A percentile compares a stretch with the other conserved stretches of the same genome.
These are phyloP conservation scores for Phenacoccus solenopsis DNA, from an alignment of 1,140 invertebrate genomes.

Conservation along the genomic window DNA sequence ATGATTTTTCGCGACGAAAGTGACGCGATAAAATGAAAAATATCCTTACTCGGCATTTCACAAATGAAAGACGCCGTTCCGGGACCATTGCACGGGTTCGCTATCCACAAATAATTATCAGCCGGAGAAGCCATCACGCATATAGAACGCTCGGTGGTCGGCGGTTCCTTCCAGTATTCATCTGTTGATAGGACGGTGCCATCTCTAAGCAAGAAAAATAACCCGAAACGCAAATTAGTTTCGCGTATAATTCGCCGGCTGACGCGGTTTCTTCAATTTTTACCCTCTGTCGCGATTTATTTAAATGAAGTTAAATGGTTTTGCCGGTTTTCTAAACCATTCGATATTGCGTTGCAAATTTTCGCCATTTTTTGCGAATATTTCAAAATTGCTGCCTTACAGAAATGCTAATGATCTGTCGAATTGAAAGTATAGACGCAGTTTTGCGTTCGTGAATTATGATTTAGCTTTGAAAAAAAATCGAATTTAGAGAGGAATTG, in stretches of 20 bases:
- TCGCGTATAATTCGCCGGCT: not conserved
- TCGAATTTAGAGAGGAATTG: no score
- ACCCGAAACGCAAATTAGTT: not conserved
- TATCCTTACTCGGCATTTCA: slow-evolving; percentile 49
- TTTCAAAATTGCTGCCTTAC: no score
- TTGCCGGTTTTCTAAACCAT: not conserved
- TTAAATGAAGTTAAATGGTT: not conserved
- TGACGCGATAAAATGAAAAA: not conserved
- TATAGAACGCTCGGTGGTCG: slow-evolving; percentile 39
- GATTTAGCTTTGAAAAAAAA: no score
- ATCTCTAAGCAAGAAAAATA: slow-evolving; percentile 30
- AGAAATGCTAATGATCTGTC: no score
- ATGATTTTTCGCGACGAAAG: no score
- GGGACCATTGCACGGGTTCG: slow-evolving; percentile 52
- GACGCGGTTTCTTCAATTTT: not conserved
- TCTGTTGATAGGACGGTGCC: slow-evolving; percentile 43
- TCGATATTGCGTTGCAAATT: not conserved
- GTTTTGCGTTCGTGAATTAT: no score
- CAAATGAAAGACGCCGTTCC: slow-evolving; percentile 58
- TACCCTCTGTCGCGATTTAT: not conserved
- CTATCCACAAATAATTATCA: slow-evolving; percentile 55
- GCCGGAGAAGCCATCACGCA: slow-evolving; percentile 55
- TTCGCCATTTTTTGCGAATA: no score
- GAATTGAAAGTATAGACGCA: no score
- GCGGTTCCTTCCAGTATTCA: slow-evolving; percentile 50